Percentiles rank a stretch among this genome's conserved stretches.
Conservation (phyloP, 2,888 invertebrate genomes). For the Rotaria socialis region DNA sequence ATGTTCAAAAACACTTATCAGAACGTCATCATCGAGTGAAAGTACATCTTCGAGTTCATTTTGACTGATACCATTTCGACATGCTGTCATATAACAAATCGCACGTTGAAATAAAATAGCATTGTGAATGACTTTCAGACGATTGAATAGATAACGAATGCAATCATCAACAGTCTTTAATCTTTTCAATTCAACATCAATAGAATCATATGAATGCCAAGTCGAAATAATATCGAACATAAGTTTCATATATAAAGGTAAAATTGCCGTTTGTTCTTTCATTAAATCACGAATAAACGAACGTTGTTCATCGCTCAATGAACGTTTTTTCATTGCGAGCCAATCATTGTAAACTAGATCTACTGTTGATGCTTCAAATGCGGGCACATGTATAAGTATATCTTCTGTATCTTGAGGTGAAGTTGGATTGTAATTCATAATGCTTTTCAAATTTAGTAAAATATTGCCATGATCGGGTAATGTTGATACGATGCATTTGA, state of each 20-base stretch:
- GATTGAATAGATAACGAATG: slow-evolving; percentile 36
- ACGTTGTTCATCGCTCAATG: slow-evolving; percentile 31
- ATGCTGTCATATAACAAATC: slow-evolving; percentile 39
- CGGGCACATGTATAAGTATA: not conserved
- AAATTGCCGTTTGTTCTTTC: not conserved
- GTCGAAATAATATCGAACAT: slow-evolving; percentile 42
- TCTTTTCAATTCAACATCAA: not conserved
- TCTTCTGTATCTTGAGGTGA: not conserved
- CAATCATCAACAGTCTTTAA: not conserved
- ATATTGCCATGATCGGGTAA: slow-evolving; percentile 49
- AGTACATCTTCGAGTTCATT: slow-evolving; percentile 44
- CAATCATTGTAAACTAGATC: slow-evolving; percentile 9
- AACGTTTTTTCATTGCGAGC: slow-evolving; percentile 11
- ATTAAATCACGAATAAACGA: not conserved
- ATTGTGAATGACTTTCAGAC: slow-evolving; percentile 35
- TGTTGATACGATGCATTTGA: slow-evolving; percentile 43
- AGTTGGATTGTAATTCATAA: not conserved
- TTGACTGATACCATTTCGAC: slow-evolving; percentile 40
- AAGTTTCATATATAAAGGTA: slow-evolving; percentile 41
- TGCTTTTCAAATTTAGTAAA: slow-evolving; percentile 49
- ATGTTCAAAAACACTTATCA: slow-evolving; percentile 42
- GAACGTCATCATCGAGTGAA: slow-evolving; percentile 45
- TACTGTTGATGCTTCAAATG: not conserved
- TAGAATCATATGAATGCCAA: slow-evolving; percentile 40
- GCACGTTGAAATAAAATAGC: slow-evolving; percentile 34